phyloP scores from a whole-genome alignment of 2,888 invertebrate genomes.

The Tanaodytes sp. region DNA sequence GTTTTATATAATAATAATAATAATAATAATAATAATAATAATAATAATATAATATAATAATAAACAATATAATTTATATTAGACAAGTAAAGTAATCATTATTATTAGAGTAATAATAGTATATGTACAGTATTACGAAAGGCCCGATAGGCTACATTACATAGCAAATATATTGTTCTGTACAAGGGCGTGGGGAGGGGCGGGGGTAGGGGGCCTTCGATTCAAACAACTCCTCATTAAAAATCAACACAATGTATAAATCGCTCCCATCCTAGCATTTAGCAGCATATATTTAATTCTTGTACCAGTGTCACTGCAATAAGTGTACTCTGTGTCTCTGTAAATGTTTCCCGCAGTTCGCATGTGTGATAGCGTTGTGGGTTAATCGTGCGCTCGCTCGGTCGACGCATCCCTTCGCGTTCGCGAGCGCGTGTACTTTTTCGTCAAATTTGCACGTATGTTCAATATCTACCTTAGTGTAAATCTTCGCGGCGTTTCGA shows the following conservation, averaged over 20 bases:
- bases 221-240: conserved; percentile 61
- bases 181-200: conserved; percentile 62
- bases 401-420: no score
- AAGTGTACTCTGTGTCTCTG: conserved; percentile 54
- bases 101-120: conserved; percentile 66
- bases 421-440: no score
- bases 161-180: conserved; percentile 68
- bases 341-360: neutral
- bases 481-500: conserved; percentile 1
- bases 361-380: no score
- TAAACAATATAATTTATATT: conserved; percentile 65
- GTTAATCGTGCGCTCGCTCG: no score
- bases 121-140: conserved; percentile 68
- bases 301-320: neutral
- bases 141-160: conserved; percentile 63
- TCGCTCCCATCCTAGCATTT: conserved; percentile 61
- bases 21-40: conserved; percentile 62
- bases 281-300: conserved; percentile 55
- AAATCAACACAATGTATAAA: conserved; percentile 67
- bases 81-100: conserved; percentile 69
- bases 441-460: neutral
- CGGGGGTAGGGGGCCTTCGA: conserved; percentile 53
- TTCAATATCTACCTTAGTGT: conserved; percentile 7
- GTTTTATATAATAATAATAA: conserved; percentile 61
- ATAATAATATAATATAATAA: conserved; percentile 59